Evolutionary conservation across 2,797 vertebrate species (phyloP), one percentile per base, ranked within the genome.

Genomic region (Intellagama lesueurii): DNA sequence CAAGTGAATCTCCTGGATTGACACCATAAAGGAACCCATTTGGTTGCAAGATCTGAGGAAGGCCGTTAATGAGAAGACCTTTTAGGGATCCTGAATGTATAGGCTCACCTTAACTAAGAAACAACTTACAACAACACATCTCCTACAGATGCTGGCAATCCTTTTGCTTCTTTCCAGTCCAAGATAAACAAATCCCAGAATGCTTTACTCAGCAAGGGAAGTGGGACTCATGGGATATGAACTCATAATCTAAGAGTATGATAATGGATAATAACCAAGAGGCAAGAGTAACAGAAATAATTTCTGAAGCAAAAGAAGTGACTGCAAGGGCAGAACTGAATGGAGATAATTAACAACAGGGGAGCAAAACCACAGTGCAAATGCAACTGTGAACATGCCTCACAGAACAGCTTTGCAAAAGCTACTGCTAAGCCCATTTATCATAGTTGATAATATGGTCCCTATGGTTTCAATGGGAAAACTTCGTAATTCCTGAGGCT

Each of bases 391-490:
- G 49, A 72, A 12, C 35, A 60, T 60, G 76, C 49, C 17, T 19
- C 11, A 47, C 1, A 6, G 35, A 30, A 32, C 32, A 40, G 32
- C 17, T 91, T 91, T 69, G n/a, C 47, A 64, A 83, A 35, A 91
- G 72, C 77, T 85, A 32, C 52, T 89, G 72, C 72, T 79, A 80
- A 70, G 22, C 9, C 72, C 60, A 79, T 19, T n/a, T 2, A 2
- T 8, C 60, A 14, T 56, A 81, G 4, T 32, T 44, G 56, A 92
- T 87, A 72, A 90, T 4, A 56, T 88, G 35, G 40, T 24, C 72
- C 79, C 89, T 44, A 19, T 77, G 12, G 91, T 87, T 81, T 0
- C 64, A 85, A 40, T 68, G 60, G 56, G 90, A 86, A 93, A 86
- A 89, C 26, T 90, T 47, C 47, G 66, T 78, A 32, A 19, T 28